A percentile compares a stretch with the other conserved stretches of the same genome.
phyloP scores from a whole-genome alignment of 2,113 vertebrate genomes.

The Dascyllus trimaculatus region DNA sequence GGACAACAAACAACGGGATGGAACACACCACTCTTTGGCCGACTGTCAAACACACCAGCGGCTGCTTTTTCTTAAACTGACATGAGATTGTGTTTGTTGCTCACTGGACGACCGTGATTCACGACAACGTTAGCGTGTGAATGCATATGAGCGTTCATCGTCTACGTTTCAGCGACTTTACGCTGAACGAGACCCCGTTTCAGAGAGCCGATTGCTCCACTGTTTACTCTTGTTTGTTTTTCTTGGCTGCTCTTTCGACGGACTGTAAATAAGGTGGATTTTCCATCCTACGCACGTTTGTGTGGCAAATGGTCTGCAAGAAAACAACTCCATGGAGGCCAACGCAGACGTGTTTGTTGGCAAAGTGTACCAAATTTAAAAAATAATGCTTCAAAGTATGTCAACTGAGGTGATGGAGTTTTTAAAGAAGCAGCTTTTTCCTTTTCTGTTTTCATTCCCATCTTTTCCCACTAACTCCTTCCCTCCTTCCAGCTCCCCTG shows the following conservation, averaged over 20 bases:
- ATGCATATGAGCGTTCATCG: background rate
- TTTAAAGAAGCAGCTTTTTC: background rate
- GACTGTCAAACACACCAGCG: conserved; percentile 45
- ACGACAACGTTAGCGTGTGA: background rate
- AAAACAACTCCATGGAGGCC: background rate
- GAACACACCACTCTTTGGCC: conserved; percentile 73
- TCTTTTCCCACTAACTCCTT: too few species aligned
- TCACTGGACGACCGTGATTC: background rate
- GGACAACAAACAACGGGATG: conserved; percentile 73
- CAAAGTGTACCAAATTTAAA: background rate
- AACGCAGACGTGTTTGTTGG: too few species aligned
- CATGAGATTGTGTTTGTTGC: conserved; percentile 24
- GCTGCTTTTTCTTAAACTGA: conserved; percentile 15
- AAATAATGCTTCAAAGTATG: background rate
- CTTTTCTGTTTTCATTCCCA: background rate
- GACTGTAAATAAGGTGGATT: conserved; percentile 19
- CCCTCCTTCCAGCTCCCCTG: background rate
- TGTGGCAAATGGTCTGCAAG: conserved; percentile 3
- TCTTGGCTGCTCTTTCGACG: conserved; percentile 37
- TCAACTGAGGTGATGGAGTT: background rate
- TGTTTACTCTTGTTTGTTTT: conserved; percentile 47
- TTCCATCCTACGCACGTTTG: background rate
- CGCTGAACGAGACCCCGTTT: conserved; percentile 2
- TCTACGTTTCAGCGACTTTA: background rate
- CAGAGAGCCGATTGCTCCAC: conserved; percentile 3